Evolutionary conservation across 2,113 vertebrate genomes (phyloP).

Genomic region (Prunella himalayana): DNA sequence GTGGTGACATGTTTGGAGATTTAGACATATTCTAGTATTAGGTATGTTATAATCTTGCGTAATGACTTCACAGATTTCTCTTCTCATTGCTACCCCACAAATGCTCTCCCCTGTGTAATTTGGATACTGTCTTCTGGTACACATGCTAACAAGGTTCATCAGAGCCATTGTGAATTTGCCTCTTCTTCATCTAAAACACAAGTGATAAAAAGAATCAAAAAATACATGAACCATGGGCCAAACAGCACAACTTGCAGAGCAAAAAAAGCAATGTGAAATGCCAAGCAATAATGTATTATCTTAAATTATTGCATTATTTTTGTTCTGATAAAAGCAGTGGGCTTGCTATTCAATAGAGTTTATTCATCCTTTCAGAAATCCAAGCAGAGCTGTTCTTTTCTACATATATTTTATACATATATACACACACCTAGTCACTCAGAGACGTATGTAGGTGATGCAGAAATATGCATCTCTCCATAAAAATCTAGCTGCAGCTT

Average conservation of each 20-base stretch:
- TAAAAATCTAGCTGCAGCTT: neutral
- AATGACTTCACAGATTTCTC: neutral
- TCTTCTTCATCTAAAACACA: neutral
- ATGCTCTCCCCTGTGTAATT: neutral
- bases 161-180: neutral
- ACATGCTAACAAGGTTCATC: neutral
- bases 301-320: neutral
- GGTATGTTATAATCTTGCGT: neutral
- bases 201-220: neutral
- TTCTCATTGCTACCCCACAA: neutral
- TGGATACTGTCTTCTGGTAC: neutral
- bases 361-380: neutral
- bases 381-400: neutral
- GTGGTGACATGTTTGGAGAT: neutral
- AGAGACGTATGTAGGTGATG: neutral
- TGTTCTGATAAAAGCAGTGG: neutral
- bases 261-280: neutral
- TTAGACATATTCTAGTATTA: neutral
- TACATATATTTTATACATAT: accelerated
- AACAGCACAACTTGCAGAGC: neutral
- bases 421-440: accelerated
- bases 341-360: accelerated
- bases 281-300: neutral
- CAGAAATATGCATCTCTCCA: neutral
- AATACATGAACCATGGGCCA: neutral